A percentile compares a stretch with the other conserved stretches of the same genome.
phyloP scores from a whole-genome alignment of 2,113 vertebrate genomes.

The Pterocles burchelli region DNA sequence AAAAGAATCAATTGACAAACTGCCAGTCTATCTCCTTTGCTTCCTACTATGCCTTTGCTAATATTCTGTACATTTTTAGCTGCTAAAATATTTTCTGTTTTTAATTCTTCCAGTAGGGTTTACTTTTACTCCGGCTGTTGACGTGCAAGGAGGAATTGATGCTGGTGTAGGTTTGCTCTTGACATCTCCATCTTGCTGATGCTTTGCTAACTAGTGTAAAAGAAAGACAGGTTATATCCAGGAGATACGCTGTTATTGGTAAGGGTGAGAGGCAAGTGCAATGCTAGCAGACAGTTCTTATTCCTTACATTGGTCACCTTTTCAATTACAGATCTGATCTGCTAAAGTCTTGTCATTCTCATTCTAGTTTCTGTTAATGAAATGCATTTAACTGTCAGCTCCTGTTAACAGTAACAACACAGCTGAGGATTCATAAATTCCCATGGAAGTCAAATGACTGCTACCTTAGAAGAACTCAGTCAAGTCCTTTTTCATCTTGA shows the following conservation, averaged over 20 bases:
- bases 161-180: background rate
- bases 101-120: background rate
- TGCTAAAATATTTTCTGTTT: background rate
- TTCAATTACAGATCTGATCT: slow-evolving; percentile 52
- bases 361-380: slow-evolving; percentile 64
- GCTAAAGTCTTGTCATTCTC: slow-evolving; percentile 57
- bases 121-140: background rate
- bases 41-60: background rate
- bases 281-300: slow-evolving; percentile 13
- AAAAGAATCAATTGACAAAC: slow-evolving; percentile 9
- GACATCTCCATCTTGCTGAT: slow-evolving; percentile 4
- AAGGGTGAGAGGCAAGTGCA: background rate
- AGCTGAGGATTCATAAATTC: slow-evolving; percentile 31
- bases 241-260: background rate
- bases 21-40: background rate
- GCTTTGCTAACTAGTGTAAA: background rate
- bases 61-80: background rate
- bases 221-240: background rate
- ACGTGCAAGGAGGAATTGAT: background rate
- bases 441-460: slow-evolving; percentile 30
- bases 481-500: background rate
- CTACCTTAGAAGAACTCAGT: slow-evolving; percentile 25
- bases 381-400: slow-evolving; percentile 62
- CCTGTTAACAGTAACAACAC: slow-evolving; percentile 51
- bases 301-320: slow-evolving; percentile 51